Percentiles rank a stretch among this genome's conserved stretches.
phyloP scores from a whole-genome alignment of 2,113 vertebrate species.

The Dendrocopos noguchii region DNA sequence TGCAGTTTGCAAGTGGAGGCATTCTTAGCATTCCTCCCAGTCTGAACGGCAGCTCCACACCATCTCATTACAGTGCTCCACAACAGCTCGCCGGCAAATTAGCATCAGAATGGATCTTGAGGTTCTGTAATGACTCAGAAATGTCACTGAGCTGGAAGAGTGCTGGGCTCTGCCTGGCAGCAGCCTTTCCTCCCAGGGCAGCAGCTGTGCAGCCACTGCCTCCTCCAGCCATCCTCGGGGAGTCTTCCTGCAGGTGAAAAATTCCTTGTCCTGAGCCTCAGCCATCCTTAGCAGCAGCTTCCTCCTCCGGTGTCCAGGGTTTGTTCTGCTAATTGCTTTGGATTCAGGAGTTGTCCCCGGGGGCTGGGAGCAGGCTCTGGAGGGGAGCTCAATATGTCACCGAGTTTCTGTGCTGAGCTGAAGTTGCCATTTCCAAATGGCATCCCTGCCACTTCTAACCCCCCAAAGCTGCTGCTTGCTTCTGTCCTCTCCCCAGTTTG shows the following conservation, averaged over 20 bases:
- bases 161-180: not conserved
- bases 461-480: not conserved
- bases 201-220: no score
- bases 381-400: not conserved
- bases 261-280: not conserved
- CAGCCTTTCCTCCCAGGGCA: not conserved
- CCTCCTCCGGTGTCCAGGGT: not conserved
- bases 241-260: not conserved
- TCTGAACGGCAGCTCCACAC: constrained; percentile 69
- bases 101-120: constrained; percentile 81
- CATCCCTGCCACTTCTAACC: not conserved
- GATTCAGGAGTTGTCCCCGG: not conserved
- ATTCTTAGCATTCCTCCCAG: constrained; percentile 88
- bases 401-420: not conserved
- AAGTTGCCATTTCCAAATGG: not conserved
- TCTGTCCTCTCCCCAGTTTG: not conserved
- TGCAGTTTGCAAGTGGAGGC: constrained; percentile 44
- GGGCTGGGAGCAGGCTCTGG: not conserved
- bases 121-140: constrained; percentile 50
- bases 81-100: constrained; percentile 83
- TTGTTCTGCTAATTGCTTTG: not conserved
- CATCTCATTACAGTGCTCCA: constrained; percentile 85
- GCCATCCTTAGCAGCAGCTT: not conserved
- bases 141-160: constrained; percentile 15
- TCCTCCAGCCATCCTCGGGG: not conserved